Evolutionary conservation across 2,888 invertebrate species (phyloP).

Genomic region (Ormyrus pomaceus): DNA sequence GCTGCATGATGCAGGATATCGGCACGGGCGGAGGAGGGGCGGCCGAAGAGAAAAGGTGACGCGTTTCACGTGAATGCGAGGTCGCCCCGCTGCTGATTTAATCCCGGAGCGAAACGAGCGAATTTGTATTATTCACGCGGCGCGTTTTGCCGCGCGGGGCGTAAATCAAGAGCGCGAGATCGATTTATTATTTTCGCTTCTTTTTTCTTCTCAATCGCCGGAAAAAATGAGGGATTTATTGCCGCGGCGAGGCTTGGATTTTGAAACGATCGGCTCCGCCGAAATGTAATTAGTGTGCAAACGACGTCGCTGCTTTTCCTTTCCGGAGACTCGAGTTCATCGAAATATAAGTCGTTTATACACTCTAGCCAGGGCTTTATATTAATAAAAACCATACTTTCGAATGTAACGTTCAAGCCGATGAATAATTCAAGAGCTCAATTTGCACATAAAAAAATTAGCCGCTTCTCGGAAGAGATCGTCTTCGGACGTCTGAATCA

Average conservation of each 20-base stretch:
- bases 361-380: too few relatives aligned
- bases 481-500: too few relatives aligned
- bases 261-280: not conserved
- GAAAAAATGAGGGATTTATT: slow-evolving; percentile 11
- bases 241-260: not conserved
- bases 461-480: too few relatives aligned
- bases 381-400: too few relatives aligned
- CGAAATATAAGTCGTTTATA: too few relatives aligned
- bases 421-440: too few relatives aligned
- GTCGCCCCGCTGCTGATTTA: not conserved
- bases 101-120: not conserved
- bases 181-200: not conserved
- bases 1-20: not conserved
- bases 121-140: slow-evolving; percentile 21
- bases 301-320: too few relatives aligned
- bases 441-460: too few relatives aligned
- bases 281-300: too few relatives aligned
- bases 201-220: not conserved
- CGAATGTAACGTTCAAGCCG: too few relatives aligned
- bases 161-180: not conserved
- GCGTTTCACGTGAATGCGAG: not conserved
- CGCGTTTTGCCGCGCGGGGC: not conserved
- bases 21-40: not conserved
- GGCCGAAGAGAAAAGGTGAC: not conserved
- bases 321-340: too few relatives aligned